Conservation (phyloP, 2,113 vertebrate genomes). For the Stictonetta naevosa region DNA sequence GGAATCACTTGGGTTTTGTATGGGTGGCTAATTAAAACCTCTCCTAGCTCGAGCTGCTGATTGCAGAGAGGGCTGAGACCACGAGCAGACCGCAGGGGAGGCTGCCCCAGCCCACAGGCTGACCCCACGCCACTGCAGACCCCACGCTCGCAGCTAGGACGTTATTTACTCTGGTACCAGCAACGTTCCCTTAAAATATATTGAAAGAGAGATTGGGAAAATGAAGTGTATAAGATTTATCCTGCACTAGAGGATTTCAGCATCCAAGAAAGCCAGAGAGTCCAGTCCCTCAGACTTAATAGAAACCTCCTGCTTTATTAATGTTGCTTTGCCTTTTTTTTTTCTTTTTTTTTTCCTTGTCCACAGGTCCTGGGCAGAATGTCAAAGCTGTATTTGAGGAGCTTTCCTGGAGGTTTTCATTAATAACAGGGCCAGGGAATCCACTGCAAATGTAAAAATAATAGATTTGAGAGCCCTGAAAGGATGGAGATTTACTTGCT, state of each 20-base stretch:
- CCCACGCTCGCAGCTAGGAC: conserved; percentile 27
- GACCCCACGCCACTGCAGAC: conserved; percentile 34
- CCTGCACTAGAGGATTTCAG: conserved; percentile 42
- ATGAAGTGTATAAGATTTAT: conserved; percentile 57
- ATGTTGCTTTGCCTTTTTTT: not conserved
- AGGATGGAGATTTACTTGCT: conserved; percentile 59
- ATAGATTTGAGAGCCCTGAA: conserved; percentile 61
- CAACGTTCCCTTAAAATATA: conserved; percentile 21
- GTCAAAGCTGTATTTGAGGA: conserved; percentile 41
- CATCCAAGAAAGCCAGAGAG: conserved; percentile 51
- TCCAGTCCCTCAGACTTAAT: conserved; percentile 61
- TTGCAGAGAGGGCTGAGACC: not conserved
- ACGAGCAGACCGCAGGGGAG: not conserved
- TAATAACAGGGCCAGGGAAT: conserved; percentile 49
- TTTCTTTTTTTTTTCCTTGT: not conserved
- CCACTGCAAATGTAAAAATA: conserved; percentile 67
- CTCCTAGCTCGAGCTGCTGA: not conserved
- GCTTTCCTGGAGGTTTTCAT: conserved; percentile 52
- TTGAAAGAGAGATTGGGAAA: conserved; percentile 49
- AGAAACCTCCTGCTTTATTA: conserved; percentile 70
- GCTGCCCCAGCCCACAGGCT: not conserved
- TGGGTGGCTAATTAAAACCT: conserved; percentile 10
- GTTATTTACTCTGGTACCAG: conserved; percentile 28
- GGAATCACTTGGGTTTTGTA: not conserved
- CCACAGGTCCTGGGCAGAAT: conserved; percentile 62